Evolutionary conservation across 2,888 invertebrate genomes (phyloP).

Genomic region (Caenorhabditis sp.): DNA sequence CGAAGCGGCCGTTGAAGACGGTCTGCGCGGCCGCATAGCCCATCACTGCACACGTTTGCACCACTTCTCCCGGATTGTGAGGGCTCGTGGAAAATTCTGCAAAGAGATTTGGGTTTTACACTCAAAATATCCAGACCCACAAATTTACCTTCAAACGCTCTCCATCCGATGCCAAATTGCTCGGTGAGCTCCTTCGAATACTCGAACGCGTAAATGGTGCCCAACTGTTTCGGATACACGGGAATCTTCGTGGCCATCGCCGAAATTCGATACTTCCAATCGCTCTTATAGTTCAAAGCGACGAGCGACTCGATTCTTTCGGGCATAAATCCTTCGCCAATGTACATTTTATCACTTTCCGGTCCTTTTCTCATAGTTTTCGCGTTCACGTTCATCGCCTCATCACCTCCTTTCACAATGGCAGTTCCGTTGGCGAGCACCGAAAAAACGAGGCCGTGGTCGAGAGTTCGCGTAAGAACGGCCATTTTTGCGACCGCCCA

Average conservation of each 20-base stretch:
- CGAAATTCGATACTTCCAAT: too few species aligned
- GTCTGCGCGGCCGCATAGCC: slow-evolving; percentile 10
- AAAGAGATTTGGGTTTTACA: too few species aligned
- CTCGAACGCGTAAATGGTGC: too few species aligned
- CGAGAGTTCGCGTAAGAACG: neutral
- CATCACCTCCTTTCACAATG: neutral
- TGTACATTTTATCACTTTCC: neutral
- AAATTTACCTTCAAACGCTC: too few species aligned
- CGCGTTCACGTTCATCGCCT: neutral
- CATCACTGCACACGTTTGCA: slow-evolving; percentile 20
- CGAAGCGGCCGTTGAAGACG: slow-evolving; percentile 3
- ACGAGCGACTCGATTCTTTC: neutral
- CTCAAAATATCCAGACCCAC: too few species aligned
- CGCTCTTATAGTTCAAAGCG: too few species aligned
- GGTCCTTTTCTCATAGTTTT: neutral
- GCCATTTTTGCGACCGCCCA: neutral
- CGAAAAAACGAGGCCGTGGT: neutral
- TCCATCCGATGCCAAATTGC: too few species aligned
- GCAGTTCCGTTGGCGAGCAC: neutral
- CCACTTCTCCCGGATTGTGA: neutral
- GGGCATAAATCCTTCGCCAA: neutral
- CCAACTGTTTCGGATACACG: too few species aligned
- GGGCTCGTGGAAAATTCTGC: too few species aligned
- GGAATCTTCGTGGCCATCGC: too few species aligned
- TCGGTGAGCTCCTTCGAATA: too few species aligned